These are phyloP conservation scores for Heterodera filipjevi DNA, from an alignment of 2,888 invertebrate species.

Conservation along the genomic window DNA sequence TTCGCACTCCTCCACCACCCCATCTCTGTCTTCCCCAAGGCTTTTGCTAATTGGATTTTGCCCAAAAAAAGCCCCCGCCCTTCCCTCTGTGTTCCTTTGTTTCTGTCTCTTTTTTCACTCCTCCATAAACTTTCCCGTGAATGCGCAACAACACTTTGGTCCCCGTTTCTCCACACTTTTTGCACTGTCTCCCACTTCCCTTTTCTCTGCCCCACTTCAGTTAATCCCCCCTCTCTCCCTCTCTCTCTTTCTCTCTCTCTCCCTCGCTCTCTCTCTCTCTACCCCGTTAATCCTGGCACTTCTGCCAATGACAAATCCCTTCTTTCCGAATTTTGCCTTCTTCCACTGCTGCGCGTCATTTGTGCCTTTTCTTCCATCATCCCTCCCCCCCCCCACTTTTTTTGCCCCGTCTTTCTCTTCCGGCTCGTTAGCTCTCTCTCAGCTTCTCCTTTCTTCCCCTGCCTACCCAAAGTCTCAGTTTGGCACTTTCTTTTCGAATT, in stretches of 20 bases:
- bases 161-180: neutral
- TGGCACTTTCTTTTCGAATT: conserved; percentile 7
- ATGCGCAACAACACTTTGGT: neutral
- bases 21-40: neutral
- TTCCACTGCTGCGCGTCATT: conserved; percentile 3
- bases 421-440: conserved; percentile 11
- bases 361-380: neutral
- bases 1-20: neutral
- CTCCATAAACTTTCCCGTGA: neutral
- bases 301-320: conserved; percentile 9
- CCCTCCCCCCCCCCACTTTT: neutral
- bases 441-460: neutral
- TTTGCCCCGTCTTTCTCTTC: neutral
- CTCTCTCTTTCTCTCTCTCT: neutral
- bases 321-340: conserved; percentile 10
- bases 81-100: neutral
- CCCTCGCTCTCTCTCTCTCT: neutral
- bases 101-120: neutral
- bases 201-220: neutral
- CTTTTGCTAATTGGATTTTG: conserved; percentile 7
- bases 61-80: neutral
- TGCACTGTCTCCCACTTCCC: neutral
- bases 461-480: neutral
- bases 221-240: neutral
- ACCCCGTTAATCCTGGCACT: conserved; percentile 11